These are phyloP conservation scores for Lasioglossum pauxillum DNA, from an alignment of 2,888 invertebrate genomes.

Conservation along the genomic window DNA sequence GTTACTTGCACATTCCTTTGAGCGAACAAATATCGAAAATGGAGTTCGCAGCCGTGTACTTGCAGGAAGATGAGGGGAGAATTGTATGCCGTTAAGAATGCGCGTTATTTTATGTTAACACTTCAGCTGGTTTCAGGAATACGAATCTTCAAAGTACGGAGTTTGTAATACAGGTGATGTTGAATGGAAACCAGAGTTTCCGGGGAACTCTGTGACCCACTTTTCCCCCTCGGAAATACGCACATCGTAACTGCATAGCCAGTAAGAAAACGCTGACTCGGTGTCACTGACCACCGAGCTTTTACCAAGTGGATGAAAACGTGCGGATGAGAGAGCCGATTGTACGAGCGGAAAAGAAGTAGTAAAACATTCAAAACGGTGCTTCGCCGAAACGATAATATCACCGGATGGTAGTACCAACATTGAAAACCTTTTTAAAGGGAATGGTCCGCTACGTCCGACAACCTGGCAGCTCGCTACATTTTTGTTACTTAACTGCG, in stretches of 20 bases:
- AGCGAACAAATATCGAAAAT: background rate
- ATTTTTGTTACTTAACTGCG: background rate
- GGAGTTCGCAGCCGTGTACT: background rate
- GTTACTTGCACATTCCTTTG: background rate
- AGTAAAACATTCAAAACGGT: constrained; percentile 21
- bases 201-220: constrained; percentile 1
- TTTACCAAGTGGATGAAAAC: constrained; percentile 20
- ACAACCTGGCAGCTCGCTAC: background rate
- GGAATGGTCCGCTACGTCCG: background rate
- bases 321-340: constrained; percentile 17
- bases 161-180: constrained; percentile 11
- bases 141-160: background rate
- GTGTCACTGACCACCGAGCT: constrained; percentile 22
- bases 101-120: background rate
- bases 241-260: constrained; percentile 5
- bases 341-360: constrained; percentile 14
- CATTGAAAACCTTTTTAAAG: constrained; percentile 11
- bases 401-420: constrained; percentile 6
- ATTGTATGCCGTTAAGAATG: background rate
- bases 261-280: constrained; percentile 20
- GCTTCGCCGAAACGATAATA: constrained; percentile 13
- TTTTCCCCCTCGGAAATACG: background rate
- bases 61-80: background rate
- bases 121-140: background rate
- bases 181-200: constrained; percentile 10